phyloP scores from a whole-genome alignment of 1,140 invertebrate genomes.

The Drosophila asahinai region DNA sequence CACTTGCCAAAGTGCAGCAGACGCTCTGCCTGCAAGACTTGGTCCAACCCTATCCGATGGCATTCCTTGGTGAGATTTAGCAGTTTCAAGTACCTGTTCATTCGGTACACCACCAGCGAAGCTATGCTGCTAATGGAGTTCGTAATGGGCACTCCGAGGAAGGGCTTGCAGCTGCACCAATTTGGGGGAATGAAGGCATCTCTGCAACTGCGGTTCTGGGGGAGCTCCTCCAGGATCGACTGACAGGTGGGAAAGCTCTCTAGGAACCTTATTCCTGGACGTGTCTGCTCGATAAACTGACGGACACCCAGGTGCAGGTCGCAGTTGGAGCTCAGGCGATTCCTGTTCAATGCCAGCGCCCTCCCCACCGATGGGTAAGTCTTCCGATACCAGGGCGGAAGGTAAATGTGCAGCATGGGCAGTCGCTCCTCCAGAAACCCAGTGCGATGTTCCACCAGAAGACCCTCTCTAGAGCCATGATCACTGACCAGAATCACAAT shows the following conservation, averaged over 20 bases:
- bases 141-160: constrained; percentile 39
- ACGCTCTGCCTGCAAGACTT: constrained; percentile 15
- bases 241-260: constrained; percentile 57
- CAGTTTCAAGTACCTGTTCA: constrained; percentile 77
- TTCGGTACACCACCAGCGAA: constrained; percentile 80
- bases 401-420: constrained; percentile 92
- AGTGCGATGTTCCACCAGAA: constrained; percentile 87
- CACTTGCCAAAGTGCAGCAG: constrained; percentile 7
- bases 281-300: constrained; percentile 87
- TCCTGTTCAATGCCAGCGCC: constrained; percentile 90
- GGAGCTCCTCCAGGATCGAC: constrained; percentile 88
- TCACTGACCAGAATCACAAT: constrained; percentile 94
- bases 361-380: constrained; percentile 87
- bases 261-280: constrained; percentile 87
- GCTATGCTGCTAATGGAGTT: constrained; percentile 60
- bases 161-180: constrained; percentile 91
- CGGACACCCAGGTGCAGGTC: constrained; percentile 90
- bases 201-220: constrained; percentile 88
- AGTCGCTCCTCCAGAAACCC: constrained; percentile 95
- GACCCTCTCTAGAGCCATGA: constrained; percentile 95
- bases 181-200: constrained; percentile 89
- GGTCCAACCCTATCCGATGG: neutral
- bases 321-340: constrained; percentile 91
- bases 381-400: constrained; percentile 90
- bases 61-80: constrained; percentile 53